A percentile compares a stretch with the other conserved stretches of the same genome.
phyloP scores from a whole-genome alignment of 2,888 invertebrate genomes.

The Nineta flava region DNA sequence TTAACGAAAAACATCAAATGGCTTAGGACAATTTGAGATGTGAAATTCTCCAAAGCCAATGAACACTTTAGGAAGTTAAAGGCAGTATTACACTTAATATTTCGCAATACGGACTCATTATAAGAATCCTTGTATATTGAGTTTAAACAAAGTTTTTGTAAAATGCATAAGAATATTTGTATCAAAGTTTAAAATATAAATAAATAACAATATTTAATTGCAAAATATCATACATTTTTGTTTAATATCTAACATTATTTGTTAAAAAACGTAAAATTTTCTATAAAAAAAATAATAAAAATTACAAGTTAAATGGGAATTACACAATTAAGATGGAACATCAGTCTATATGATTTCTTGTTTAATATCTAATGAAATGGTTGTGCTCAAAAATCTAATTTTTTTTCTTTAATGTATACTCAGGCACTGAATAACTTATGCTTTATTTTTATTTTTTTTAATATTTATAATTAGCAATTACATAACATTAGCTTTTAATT shows the following conservation, averaged over 20 bases:
- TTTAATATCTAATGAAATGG: not conserved
- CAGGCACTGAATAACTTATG: conserved; percentile 1
- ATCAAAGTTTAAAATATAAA: too few relatives aligned
- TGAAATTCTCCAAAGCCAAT: too few relatives aligned
- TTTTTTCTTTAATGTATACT: not conserved
- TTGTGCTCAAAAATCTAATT: not conserved
- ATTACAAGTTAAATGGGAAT: not conserved
- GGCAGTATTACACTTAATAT: too few relatives aligned
- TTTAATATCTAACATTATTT: not conserved
- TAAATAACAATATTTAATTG: not conserved
- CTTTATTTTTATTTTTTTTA: not conserved
- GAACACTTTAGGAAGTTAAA: too few relatives aligned
- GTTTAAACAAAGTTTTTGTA: too few relatives aligned
- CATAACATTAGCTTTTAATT: not conserved
- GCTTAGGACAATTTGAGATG: too few relatives aligned
- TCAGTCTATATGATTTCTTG: not conserved
- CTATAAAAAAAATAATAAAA: not conserved
- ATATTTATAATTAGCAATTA: not conserved
- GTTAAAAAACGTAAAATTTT: not conserved
- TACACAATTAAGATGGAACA: not conserved
- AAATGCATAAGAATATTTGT: too few relatives aligned
- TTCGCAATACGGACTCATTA: too few relatives aligned
- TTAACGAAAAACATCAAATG: too few relatives aligned
- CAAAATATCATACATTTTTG: not conserved
- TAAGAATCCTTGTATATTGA: too few relatives aligned